Base-by-base conservation (phyloP, 2,888 invertebrate genomes). In the Cheilosia urbana region DNA sequence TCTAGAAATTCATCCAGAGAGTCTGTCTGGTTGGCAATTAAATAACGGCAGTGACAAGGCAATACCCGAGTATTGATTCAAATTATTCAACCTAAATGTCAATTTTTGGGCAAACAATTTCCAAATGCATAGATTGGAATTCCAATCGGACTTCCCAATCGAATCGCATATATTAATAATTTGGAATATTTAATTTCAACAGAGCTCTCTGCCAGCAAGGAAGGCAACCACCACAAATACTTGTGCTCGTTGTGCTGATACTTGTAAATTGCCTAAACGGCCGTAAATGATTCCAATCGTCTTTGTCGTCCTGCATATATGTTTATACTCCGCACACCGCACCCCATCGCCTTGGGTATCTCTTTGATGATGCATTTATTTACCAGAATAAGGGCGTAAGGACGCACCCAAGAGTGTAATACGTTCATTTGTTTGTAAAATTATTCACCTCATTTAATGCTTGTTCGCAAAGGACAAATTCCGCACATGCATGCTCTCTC, bases 391-490 rank as follows among this genome's bases (percentile, higher is more conserved):
- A 81, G 77, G 85, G 85, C 80, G 71, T 77, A 85, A 76, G 81
- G 76, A 85, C 66, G 76, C 85, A 85, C 68, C 57, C 85, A 77
- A 85, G 72, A 51, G 81, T 81, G 76, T 81, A 85, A 85, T 85
- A 77, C 72, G 85, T 81, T 85, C 81, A 81, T 81, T 81, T 85
- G 85, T 85, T 85, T 85, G 85, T 77, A 77, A 85, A 81, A 85
- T 85, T 85, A 85, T 85, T 85, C 85, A 81, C 85, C 85, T 85
- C 85, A 85, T 85, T 85, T 85, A 71, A 85, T 85, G 45, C 81
- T 58, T 75, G 75, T 75, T 75, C 65, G 68, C 68, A 79, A 9
- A 68, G 40, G 69, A 65, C 40, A 71, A 51, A 51, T 34, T 45
- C 60, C 72, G 57, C 4, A 13, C 13, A 37, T 37, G 37, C 13